These are phyloP conservation scores for Lomographa bimaculata DNA, from an alignment of 2,888 invertebrate genomes.

Conservation along the genomic window DNA sequence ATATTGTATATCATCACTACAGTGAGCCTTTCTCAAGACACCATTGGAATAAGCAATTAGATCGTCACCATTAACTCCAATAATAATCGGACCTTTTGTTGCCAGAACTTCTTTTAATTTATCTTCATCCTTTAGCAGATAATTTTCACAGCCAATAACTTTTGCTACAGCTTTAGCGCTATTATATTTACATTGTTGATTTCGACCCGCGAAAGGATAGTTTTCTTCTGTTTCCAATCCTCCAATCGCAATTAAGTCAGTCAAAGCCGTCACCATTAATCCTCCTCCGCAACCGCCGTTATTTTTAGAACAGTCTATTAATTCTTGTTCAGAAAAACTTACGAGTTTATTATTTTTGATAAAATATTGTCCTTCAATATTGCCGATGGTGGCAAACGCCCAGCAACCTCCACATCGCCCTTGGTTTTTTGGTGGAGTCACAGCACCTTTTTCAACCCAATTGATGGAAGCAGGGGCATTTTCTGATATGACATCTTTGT, in stretches of 20 bases:
- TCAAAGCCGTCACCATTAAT: background rate
- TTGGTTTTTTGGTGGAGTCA: constrained; percentile 9
- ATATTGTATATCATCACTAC: too few relatives aligned
- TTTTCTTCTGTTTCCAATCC: constrained; percentile 2
- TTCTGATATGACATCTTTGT: background rate
- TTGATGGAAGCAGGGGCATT: constrained; percentile 11
- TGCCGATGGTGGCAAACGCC: constrained; percentile 12
- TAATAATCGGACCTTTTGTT: constrained; percentile 8
- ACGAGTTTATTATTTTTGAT: constrained; percentile 2
- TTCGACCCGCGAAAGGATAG: constrained; percentile 3
- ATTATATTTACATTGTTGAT: constrained; percentile 1
- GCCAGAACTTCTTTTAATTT: constrained; percentile 7
- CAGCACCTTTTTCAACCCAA: constrained; percentile 1
- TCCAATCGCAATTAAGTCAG: constrained; percentile 2
- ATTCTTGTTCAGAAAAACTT: constrained; percentile 18
- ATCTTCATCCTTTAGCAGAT: constrained; percentile 1
- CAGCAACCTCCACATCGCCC: constrained; percentile 9
- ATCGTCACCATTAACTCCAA: too few relatives aligned
- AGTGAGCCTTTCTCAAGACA: too few relatives aligned
- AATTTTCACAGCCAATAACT: constrained; percentile 4
- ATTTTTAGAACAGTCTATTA: constrained; percentile 11
- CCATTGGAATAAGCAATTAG: too few relatives aligned
- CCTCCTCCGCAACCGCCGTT: constrained; percentile 1
- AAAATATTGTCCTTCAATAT: constrained; percentile 11
- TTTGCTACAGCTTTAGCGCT: background rate